Evolutionary conservation across 1,140 invertebrate species (phyloP), one percentile per base, ranked within the genome.

Genomic region (Zaprionus gabonicus): DNA sequence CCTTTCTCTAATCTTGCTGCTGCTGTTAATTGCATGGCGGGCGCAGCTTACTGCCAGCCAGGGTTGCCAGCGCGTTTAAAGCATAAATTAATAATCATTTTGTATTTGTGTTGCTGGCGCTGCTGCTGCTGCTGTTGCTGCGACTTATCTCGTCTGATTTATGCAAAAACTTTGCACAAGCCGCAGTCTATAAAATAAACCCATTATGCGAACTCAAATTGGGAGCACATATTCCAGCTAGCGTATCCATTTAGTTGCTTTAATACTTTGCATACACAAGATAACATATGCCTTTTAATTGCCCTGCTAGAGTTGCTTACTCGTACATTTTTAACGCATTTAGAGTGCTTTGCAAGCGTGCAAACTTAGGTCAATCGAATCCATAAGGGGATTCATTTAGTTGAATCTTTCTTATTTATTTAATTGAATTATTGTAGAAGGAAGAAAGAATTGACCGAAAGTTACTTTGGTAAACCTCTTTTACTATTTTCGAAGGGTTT

Each of bases 1-100:
- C 5, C 38, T 41, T 41, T n/a, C 59, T 36, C 53, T 65, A 68
- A 68, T 68, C 65, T 68, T 59, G 17, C n/a, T 12, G 41, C 28
- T 60, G 66, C 44, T 60, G 17, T 3, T 64, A 31, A 36, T 64
- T 51, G 41, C 38, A 49, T 64, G 62, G 13, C 57, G 34, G 7
- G 34, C 56, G n/a, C 25, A 27, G 36, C 58, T 38, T 23, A 41
- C 13, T 44, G 57, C 4, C 34, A 10, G 15, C 27, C 27, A 62
- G 64, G 36, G 27, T 41, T 56, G 49, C 17, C 23, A 67, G 38
- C 44, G 25, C 27, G 41, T 68, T 53, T 44, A 68, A 41, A 31
- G 23, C 17, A 17, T 31, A 67, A 25, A 31, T 67, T 36, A 53
- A 59, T 49, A 15, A 58, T 31, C 46, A 41, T 60, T 55, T 41